A percentile compares a stretch with the other conserved stretches of the same genome.
These are phyloP conservation scores for Miichthys miiuy DNA, from an alignment of 2,797 vertebrate species.

Conservation along the genomic window DNA sequence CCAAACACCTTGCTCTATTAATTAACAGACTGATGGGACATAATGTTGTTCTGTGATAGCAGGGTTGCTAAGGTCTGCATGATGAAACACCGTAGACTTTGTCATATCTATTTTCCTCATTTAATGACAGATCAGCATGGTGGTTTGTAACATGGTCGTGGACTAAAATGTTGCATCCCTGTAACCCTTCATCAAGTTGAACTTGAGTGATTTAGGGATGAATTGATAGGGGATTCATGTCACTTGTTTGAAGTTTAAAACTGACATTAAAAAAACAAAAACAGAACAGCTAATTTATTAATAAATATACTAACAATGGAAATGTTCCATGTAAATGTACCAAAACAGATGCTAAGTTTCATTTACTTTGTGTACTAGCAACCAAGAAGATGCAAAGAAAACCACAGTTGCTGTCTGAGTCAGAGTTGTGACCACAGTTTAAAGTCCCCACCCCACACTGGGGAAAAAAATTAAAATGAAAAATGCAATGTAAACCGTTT, in stretches of 20 bases:
- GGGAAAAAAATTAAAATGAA: too few species aligned
- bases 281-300: too few species aligned
- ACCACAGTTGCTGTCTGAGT: background rate
- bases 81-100: background rate
- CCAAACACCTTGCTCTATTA: conserved; percentile 7
- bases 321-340: background rate
- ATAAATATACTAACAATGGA: too few species aligned
- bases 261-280: too few species aligned
- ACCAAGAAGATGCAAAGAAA: background rate
- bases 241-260: too few species aligned
- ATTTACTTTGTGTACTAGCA: background rate
- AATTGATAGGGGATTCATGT: too few species aligned
- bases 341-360: background rate
- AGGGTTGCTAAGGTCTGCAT: background rate
- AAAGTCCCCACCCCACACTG: background rate
- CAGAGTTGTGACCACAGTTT: background rate
- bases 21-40: conserved; percentile 11
- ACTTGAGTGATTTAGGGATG: too few species aligned
- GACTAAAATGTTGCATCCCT: background rate
- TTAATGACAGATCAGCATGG: background rate
- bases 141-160: background rate
- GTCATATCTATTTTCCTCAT: background rate
- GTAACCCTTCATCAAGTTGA: too few species aligned
- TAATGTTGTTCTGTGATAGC: conserved; percentile 6
- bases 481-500: background rate